Conservation (phyloP, 92 coral and sea anemone species). For the Bergia sp. region DNA sequence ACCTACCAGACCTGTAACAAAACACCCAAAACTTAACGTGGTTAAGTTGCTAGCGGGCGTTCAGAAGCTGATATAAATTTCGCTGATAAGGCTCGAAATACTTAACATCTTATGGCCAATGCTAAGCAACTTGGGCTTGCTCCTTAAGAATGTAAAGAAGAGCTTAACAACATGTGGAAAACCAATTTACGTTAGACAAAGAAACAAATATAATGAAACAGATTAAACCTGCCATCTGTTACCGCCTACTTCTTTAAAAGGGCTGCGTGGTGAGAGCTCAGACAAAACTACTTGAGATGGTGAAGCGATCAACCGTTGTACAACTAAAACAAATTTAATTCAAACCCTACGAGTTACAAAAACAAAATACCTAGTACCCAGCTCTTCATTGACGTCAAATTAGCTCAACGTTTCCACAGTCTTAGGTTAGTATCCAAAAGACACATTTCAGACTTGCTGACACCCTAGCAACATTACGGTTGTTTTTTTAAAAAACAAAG, state of each 20-base stretch:
- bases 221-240: slow-evolving; percentile 38
- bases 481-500: no score
- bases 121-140: slow-evolving; percentile 30
- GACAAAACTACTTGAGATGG: slow-evolving; percentile 18
- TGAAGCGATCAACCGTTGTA: background rate
- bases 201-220: slow-evolving; percentile 29
- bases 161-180: slow-evolving; percentile 42
- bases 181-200: slow-evolving; percentile 31
- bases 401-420: background rate
- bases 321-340: background rate
- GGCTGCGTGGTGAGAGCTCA: slow-evolving; percentile 4
- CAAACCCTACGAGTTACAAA: background rate
- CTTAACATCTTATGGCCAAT: slow-evolving; percentile 3
- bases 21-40: background rate
- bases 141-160: slow-evolving; percentile 47
- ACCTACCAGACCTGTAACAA: background rate
- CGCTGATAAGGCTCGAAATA: background rate
- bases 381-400: slow-evolving; percentile 3
- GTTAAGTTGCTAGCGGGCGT: background rate
- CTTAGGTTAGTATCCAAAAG: background rate
- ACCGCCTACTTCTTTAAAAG: slow-evolving; percentile 19
- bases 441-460: background rate
- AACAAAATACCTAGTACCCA: background rate
- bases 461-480: no score
- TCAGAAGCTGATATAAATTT: background rate